Evolutionary conservation across 2,888 invertebrate genomes (phyloP).

Genomic region (Drosophila mettleri): DNA sequence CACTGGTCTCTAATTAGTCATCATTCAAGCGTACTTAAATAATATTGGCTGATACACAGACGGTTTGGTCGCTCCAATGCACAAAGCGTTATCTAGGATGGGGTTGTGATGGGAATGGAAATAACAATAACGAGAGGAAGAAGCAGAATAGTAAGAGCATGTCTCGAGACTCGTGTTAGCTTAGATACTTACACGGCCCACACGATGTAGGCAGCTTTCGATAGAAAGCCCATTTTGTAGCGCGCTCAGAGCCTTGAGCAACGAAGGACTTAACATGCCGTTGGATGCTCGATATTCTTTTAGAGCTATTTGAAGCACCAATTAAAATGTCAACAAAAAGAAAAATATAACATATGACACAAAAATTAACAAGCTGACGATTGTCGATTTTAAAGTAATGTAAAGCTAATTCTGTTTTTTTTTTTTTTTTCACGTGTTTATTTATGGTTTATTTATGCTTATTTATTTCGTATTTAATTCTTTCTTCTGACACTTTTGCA

Average conservation of each 20-base stretch:
- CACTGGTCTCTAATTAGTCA: too few relatives aligned
- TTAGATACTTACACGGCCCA: constrained; percentile 90
- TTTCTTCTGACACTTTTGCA: constrained; percentile 25
- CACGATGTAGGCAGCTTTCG: constrained; percentile 91
- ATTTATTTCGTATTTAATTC: constrained; percentile 6
- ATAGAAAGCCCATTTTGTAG: constrained; percentile 89
- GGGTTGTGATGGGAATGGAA: background rate
- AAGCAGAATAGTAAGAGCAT: too few relatives aligned
- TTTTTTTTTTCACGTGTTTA: constrained; percentile 3
- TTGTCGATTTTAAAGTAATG: background rate
- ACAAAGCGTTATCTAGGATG: background rate
- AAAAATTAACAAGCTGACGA: constrained; percentile 4
- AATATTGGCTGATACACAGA: constrained; percentile 20
- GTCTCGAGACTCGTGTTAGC: background rate
- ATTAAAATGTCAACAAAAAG: constrained; percentile 1
- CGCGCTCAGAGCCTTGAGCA: constrained; percentile 42
- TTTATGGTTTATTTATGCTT: constrained; percentile 10
- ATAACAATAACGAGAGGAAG: background rate
- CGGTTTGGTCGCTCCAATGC: background rate
- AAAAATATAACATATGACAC: constrained; percentile 4
- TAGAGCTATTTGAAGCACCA: constrained; percentile 9
- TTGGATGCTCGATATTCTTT: constrained; percentile 37
- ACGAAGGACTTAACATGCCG: constrained; percentile 57
- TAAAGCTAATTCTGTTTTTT: background rate
- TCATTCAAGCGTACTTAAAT: constrained; percentile 14